Percentiles rank a stretch among this genome's conserved stretches.
phyloP scores from a whole-genome alignment of 2,113 vertebrate species.

The Ornithorhynchus anatinus region DNA sequence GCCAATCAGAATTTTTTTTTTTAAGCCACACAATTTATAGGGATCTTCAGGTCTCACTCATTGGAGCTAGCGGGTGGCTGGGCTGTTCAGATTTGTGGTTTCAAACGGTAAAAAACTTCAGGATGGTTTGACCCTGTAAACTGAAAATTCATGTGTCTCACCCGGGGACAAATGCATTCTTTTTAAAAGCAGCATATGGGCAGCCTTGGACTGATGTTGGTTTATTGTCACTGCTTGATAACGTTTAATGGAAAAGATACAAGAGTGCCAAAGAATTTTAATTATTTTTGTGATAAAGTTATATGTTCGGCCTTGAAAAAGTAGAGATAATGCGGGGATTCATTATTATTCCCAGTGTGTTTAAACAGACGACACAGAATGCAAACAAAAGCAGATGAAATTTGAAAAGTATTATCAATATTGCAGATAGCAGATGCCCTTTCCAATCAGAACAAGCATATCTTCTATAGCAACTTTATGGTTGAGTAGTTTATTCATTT shows the following conservation, averaged over 20 bases:
- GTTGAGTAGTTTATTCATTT: slow-evolving; percentile 99
- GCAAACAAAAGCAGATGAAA: slow-evolving; percentile 99
- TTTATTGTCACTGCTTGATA: slow-evolving; percentile 96
- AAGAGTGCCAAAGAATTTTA: slow-evolving; percentile 98
- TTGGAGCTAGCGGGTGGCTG: slow-evolving; percentile 37
- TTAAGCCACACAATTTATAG: slow-evolving; percentile 66
- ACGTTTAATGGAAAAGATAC: slow-evolving; percentile 99
- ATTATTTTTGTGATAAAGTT: slow-evolving; percentile 99
- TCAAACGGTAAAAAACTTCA: slow-evolving; percentile 69
- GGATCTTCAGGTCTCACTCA: slow-evolving; percentile 51
- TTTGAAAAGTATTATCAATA: slow-evolving; percentile 99
- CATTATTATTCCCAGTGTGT: slow-evolving; percentile 99
- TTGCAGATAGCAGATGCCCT: slow-evolving; percentile 99
- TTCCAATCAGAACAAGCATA: slow-evolving; percentile 99
- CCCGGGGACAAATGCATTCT: slow-evolving; percentile 78
- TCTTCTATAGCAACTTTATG: slow-evolving; percentile 98
- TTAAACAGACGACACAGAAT: slow-evolving; percentile 99
- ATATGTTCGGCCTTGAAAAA: slow-evolving; percentile 99
- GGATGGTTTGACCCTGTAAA: slow-evolving; percentile 77
- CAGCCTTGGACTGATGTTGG: slow-evolving; percentile 89
- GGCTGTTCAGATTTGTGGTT: slow-evolving; percentile 66
- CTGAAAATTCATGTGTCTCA: slow-evolving; percentile 79
- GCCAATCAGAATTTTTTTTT: slow-evolving; percentile 62
- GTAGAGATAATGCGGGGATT: slow-evolving; percentile 98
- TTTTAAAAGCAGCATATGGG: slow-evolving; percentile 85